Percentiles rank a stretch among this genome's conserved stretches.
phyloP scores from a whole-genome alignment of 2,888 invertebrate genomes.

The Reticulitermes lucifugus region DNA sequence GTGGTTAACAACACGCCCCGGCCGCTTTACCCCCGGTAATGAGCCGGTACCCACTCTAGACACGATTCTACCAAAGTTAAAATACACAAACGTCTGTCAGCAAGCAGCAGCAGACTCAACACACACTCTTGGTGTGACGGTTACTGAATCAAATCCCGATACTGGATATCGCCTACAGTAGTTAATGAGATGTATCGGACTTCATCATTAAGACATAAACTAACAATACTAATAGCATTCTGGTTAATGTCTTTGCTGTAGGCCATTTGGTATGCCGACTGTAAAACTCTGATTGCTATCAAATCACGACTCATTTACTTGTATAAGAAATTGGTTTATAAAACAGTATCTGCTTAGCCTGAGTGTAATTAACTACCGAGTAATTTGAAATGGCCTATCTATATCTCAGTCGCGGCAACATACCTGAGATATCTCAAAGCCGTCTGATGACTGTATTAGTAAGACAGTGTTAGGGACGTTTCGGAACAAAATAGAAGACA shows the following conservation, averaged over 20 bases:
- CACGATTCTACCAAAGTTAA: too few relatives aligned
- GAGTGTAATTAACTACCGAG: not conserved
- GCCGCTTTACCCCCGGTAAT: too few relatives aligned
- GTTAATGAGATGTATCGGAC: not conserved
- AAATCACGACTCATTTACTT: not conserved
- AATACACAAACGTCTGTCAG: not conserved
- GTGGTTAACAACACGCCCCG: too few relatives aligned
- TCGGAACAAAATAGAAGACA: too few relatives aligned
- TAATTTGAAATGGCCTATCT: not conserved
- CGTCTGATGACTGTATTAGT: not conserved
- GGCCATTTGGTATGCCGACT: not conserved
- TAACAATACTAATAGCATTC: not conserved
- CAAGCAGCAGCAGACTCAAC: not conserved
- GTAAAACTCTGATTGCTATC: not conserved
- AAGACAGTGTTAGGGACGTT: too few relatives aligned
- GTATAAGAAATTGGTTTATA: conserved; percentile 16
- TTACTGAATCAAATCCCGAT: conserved; percentile 7
- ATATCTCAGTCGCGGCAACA: not conserved
- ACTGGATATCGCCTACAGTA: not conserved
- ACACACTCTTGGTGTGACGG: not conserved
- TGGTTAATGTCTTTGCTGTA: not conserved
- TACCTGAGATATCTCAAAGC: not conserved
- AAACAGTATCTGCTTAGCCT: not conserved
- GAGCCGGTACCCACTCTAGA: too few relatives aligned
- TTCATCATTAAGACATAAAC: not conserved